Evolutionary conservation across 1,140 invertebrate genomes (phyloP), one percentile per base, ranked within the genome.

Genomic region (Saccostrea glomerata): DNA sequence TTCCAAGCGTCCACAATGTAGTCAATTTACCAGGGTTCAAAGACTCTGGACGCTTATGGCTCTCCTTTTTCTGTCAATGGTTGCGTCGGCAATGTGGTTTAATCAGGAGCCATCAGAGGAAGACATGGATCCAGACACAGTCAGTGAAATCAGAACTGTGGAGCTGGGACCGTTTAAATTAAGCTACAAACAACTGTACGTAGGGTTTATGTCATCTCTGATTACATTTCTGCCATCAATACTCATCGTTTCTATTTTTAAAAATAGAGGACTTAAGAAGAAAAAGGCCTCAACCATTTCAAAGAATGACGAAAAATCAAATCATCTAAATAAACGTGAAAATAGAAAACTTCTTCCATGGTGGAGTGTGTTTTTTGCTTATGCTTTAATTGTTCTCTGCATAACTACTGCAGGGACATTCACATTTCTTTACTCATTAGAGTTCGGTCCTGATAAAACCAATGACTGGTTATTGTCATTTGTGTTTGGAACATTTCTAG

Each of bases 81-180:
- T 87, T 17, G 12, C 86, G 0, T 89, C 88, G 11, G 88, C 88
- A 4, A 89, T 89, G 86, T 89, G 82, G 63, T 89, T 84, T 20
- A 84, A 54, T 56, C 54, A 54, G 54, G 82, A 84, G n/a, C 40
- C 40, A n/a, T 25, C 23, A 13, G 13, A 47, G 1, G 82, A 84
- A 5, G 54, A 54, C 6, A 17, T 23, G 20, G 40, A 84, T 20
- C 36, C 47, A 36, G 94, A 82, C 15, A 85, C 17, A 20, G 86
- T 60, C 11, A 84, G 12, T 6, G 92, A 89, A 87, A 88, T 90
- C 7, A 89, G 47, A 63, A 86, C 89, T 15, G 70, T 95, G n/a
- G 91, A 91, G 55, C 36, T 95, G 77, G 95, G 95, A 20, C 95
- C 95, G 30, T 93, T 95, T 40, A 92, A 92, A 1, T 82, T 95